Conservation (phyloP, 1,140 invertebrate species). For the Tetramorium simillimum region DNA sequence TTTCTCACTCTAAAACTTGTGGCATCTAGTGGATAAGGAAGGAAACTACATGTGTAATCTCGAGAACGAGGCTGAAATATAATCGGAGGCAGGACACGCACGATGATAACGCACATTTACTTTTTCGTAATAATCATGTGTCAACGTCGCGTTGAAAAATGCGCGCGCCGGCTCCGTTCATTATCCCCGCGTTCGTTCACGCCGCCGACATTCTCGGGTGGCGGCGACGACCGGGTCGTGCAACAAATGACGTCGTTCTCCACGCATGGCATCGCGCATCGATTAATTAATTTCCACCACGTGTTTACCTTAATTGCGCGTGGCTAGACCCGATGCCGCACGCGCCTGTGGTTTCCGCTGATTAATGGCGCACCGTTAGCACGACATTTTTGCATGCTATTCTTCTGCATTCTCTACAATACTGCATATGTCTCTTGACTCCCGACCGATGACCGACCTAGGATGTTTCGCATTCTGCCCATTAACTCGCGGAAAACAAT, state of each 20-base stretch:
- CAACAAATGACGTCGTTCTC: constrained; percentile 52
- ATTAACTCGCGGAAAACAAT: constrained; percentile 29
- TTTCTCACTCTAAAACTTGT: too few relatives aligned
- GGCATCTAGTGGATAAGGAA: too few relatives aligned
- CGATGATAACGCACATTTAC: constrained; percentile 34
- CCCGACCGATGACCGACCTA: neutral
- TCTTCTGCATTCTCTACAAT: constrained; percentile 19
- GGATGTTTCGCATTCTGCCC: constrained; percentile 25
- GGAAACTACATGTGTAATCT: too few relatives aligned
- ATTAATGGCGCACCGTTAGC: constrained; percentile 50
- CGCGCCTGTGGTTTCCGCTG: constrained; percentile 46
- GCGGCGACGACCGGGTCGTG: neutral
- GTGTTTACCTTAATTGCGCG: constrained; percentile 58
- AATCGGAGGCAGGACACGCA: neutral
- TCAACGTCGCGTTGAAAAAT: constrained; percentile 35
- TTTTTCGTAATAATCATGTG: constrained; percentile 35
- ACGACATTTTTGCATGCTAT: constrained; percentile 38
- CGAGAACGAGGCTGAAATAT: too few relatives aligned
- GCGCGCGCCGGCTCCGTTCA: neutral
- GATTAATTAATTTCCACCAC: constrained; percentile 60
- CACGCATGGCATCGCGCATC: constrained; percentile 51
- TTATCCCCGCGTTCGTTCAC: neutral
- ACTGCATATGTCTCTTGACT: constrained; percentile 23
- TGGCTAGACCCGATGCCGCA: constrained; percentile 38
- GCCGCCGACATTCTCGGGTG: neutral